A percentile compares a stretch with the other conserved stretches of the same genome.
phyloP scores from a whole-genome alignment of 2,113 vertebrate species.

The Xiphophorus maculatus region DNA sequence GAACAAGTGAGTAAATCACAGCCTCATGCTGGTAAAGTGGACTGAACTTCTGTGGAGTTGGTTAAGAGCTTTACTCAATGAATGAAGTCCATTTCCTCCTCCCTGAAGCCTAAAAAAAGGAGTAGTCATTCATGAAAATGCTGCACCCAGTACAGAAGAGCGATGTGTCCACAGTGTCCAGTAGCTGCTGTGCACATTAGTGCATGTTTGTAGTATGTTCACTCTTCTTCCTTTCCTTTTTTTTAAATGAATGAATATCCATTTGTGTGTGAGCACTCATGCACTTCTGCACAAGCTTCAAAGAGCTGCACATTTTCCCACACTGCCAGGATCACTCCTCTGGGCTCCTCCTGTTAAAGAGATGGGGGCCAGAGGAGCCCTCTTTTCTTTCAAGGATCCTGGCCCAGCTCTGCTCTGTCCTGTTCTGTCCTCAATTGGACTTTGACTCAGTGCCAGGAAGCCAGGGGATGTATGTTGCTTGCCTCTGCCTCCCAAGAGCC shows the following conservation, averaged over 20 bases:
- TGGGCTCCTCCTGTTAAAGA: slow-evolving; percentile 75
- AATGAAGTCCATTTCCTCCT: slow-evolving; percentile 3
- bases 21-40: background rate
- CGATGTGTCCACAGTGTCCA: slow-evolving; percentile 35
- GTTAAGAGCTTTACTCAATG: slow-evolving; percentile 10
- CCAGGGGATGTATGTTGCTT: slow-evolving; percentile 76
- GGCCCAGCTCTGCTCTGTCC: slow-evolving; percentile 70
- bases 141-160: slow-evolving; percentile 41
- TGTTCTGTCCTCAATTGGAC: slow-evolving; percentile 82
- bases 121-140: slow-evolving; percentile 38
- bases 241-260: slow-evolving; percentile 62
- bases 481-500: slow-evolving; percentile 75
- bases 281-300: slow-evolving; percentile 54
- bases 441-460: slow-evolving; percentile 79
- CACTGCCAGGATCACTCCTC: slow-evolving; percentile 80
- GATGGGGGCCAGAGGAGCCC: slow-evolving; percentile 67
- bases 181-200: slow-evolving; percentile 13
- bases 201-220: slow-evolving; percentile 41
- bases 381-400: slow-evolving; percentile 78
- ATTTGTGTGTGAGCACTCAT: slow-evolving; percentile 34
- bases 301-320: slow-evolving; percentile 82
- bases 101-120: background rate
- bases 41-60: slow-evolving; percentile 8
- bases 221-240: slow-evolving; percentile 39
- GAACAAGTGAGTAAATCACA: slow-evolving; percentile 15